Percentiles rank a stretch among this genome's conserved stretches.
Conservation (phyloP, 1,140 invertebrate species). For the Ericerus pela region DNA sequence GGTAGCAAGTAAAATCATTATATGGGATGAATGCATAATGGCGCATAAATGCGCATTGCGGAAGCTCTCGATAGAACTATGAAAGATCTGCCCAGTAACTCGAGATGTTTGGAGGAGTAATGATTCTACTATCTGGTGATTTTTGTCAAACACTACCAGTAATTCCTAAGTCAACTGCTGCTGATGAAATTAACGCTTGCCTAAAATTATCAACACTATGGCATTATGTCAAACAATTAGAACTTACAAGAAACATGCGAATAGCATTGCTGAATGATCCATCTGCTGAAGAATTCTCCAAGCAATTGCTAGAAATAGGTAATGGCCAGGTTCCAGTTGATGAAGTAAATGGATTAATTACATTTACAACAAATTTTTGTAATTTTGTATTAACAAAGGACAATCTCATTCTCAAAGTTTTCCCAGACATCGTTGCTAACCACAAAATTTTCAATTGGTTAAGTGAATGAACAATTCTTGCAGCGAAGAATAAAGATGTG, state of each 20-base stretch:
- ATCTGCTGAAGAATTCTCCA: conserved; percentile 5
- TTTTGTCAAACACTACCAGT: no score
- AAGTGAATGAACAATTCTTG: conserved; percentile 28
- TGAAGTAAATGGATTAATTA: no score
- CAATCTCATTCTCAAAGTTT: conserved; percentile 31
- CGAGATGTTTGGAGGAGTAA: conserved; percentile 13
- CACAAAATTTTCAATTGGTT: conserved; percentile 26
- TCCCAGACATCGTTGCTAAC: conserved; percentile 25
- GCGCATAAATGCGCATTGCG: conserved; percentile 26
- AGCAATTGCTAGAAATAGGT: conserved; percentile 12
- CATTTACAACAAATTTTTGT: no score
- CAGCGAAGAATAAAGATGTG: conserved; percentile 17
- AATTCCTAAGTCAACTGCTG: conserved; percentile 23
- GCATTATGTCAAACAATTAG: neutral
- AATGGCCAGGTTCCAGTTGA: no score
- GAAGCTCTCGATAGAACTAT: conserved; percentile 23
- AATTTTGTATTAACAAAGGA: no score
- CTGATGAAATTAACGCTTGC: conserved; percentile 16
- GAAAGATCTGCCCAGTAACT: conserved; percentile 21
- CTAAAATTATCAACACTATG: conserved; percentile 13
- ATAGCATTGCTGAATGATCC: conserved; percentile 5
- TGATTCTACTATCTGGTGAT: conserved; percentile 19
- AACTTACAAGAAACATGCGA: conserved; percentile 14
- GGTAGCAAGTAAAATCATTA: neutral
- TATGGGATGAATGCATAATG: conserved; percentile 27